Evolutionary conservation across 2,888 invertebrate genomes (phyloP), one percentile per base, ranked within the genome.

Genomic region (Belgica antarctica): DNA sequence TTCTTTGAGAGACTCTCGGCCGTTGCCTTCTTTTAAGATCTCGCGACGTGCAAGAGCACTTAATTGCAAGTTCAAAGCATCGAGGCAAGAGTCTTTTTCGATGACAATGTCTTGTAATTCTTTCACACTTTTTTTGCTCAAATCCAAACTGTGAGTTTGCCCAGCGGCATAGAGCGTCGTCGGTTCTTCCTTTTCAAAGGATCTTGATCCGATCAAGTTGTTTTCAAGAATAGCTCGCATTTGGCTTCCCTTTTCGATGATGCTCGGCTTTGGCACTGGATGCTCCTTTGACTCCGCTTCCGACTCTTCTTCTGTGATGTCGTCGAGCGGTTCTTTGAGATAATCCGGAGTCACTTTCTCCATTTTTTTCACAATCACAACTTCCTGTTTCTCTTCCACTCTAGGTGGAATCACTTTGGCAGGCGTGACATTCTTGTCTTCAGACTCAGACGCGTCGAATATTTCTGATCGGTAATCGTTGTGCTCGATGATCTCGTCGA

Each of bases 231-330:
- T 65, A 15, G 62, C 24, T 28, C 72, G 17, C 10, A 70, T 25
- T 12, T 61, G 52, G 10, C 36, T 27, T 24, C 72, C 72, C 15
- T 57, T 71, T 19, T 72, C 71, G 3, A 69, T 69, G 7, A 31
- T 22, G 27, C 2, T 24, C 12, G 52, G 12, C 47, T 59, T 63
- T 41, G 46, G 47, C 19, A 28, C 28, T 25, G 34, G 31, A 36
- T 15, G 19, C 24, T 65, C 46, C n/a, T 46, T 61, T 41, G 78
- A 77, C 1, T 76, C 73, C 0, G 76, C 75, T 71, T 80, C 80
- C 70, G 79, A 79, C 73, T 79, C 80, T 73, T 79, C 80, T 71
- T 80, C 80, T 0, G 80, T 79, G 5, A 80, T 80, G 72, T 80
- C 80, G 69, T 80, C 80, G 1, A 80, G 75, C 10, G 76, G 74